phyloP scores from a whole-genome alignment of 2,113 vertebrate species.

The Neotragus pygmaeus region DNA sequence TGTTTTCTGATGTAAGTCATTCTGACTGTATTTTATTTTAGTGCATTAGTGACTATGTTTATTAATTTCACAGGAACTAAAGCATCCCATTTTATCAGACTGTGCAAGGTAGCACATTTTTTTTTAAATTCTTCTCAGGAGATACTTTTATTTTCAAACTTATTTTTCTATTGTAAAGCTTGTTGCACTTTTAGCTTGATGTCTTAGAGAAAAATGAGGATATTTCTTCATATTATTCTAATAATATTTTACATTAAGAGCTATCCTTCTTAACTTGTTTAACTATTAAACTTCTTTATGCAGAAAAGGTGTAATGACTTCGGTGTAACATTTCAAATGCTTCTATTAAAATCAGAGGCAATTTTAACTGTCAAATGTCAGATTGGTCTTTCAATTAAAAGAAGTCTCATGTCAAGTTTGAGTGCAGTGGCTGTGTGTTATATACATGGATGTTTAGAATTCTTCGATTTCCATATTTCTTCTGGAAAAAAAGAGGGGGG shows the following conservation, averaged over 20 bases:
- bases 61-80: slow-evolving; percentile 77
- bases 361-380: slow-evolving; percentile 75
- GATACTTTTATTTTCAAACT: slow-evolving; percentile 37
- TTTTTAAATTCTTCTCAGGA: slow-evolving; percentile 27
- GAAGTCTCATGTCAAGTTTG: slow-evolving; percentile 63
- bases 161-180: slow-evolving; percentile 36
- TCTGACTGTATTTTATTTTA: slow-evolving; percentile 66
- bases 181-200: slow-evolving; percentile 48
- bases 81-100: slow-evolving; percentile 57
- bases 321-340: slow-evolving; percentile 57
- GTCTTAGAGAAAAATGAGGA: slow-evolving; percentile 30
- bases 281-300: slow-evolving; percentile 66
- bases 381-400: slow-evolving; percentile 74
- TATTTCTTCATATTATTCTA: slow-evolving; percentile 56
- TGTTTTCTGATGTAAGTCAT: slow-evolving; percentile 82
- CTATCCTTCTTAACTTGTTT: slow-evolving; percentile 55
- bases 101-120: slow-evolving; percentile 51
- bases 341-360: slow-evolving; percentile 76
- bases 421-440: slow-evolving; percentile 53
- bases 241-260: slow-evolving; percentile 66
- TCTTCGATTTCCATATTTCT: slow-evolving; percentile 40
- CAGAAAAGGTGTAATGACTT: slow-evolving; percentile 72
- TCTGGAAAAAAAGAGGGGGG: slow-evolving; percentile 52
- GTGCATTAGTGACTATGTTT: slow-evolving; percentile 74
- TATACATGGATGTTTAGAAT: slow-evolving; percentile 65